These are phyloP conservation scores for Ciconia maguari DNA, from an alignment of 2,113 vertebrate species.

Conservation along the genomic window DNA sequence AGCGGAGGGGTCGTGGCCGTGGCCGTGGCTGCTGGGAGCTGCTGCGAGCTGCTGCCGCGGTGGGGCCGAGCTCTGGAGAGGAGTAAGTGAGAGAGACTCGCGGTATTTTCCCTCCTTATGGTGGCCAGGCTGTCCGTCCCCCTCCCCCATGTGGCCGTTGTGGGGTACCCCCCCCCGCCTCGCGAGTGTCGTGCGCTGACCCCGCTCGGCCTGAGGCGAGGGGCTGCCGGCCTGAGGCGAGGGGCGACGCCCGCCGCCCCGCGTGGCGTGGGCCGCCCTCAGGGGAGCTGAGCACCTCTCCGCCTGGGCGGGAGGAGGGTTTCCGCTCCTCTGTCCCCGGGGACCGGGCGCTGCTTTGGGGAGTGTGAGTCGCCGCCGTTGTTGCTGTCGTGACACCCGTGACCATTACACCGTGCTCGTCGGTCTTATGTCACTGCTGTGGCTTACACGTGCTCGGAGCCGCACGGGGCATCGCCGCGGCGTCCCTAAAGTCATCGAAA, in stretches of 20 bases:
- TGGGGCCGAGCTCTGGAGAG: not conserved
- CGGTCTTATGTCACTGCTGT: rapidly evolving
- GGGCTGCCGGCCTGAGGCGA: not conserved
- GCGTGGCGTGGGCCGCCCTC: not conserved
- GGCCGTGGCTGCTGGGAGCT: not conserved
- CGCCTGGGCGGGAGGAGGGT: too few species aligned
- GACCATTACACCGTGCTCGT: not conserved
- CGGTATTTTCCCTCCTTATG: rapidly evolving
- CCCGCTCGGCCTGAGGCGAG: not conserved
- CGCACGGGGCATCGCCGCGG: not conserved
- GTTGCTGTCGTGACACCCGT: not conserved
- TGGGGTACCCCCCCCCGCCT: not conserved
- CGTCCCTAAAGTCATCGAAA: not conserved
- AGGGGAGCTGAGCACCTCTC: not conserved
- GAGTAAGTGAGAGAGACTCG: not conserved
- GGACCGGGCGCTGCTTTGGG: too few species aligned
- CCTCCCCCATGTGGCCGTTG: not conserved
- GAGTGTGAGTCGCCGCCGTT: not conserved
- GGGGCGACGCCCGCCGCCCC: not conserved
- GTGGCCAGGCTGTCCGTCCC: not conserved
- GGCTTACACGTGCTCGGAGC: not conserved
- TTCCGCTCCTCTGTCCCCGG: not conserved
- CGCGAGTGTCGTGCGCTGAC: too few species aligned
- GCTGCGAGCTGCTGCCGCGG: not conserved
- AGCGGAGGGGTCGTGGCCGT: not conserved